A percentile compares a stretch with the other conserved stretches of the same genome.
These are phyloP conservation scores for Thymelicus acteon DNA, from an alignment of 2,888 invertebrate species.

Conservation along the genomic window DNA sequence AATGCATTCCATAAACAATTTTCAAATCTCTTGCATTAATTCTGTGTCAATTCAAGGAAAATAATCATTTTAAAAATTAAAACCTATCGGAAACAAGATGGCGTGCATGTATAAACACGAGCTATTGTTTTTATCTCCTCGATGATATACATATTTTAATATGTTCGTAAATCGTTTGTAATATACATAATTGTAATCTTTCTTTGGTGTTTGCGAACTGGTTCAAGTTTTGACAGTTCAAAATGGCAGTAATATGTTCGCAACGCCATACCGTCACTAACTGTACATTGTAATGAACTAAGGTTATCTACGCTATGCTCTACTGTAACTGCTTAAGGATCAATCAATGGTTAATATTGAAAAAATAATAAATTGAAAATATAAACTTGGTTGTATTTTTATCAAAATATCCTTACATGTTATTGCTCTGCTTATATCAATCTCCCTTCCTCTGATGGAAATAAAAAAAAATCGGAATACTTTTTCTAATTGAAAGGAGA, in stretches of 20 bases:
- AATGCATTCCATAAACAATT: background rate
- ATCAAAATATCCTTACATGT: background rate
- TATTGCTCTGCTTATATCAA: too few species aligned
- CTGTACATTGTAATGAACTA: conserved; percentile 51
- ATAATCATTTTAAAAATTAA: background rate
- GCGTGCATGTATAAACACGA: conserved; percentile 28
- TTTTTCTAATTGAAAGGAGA: too few species aligned
- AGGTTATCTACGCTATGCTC: conserved; percentile 67
- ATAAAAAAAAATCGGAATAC: too few species aligned
- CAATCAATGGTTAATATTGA: conserved; percentile 78
- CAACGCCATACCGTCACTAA: conserved; percentile 34
- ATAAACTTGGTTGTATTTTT: conserved; percentile 27
- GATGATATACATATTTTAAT: conserved; percentile 45
- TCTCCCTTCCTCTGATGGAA: too few species aligned
- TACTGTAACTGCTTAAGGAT: conserved; percentile 79
- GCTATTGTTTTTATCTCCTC: conserved; percentile 38
- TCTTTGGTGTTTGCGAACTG: conserved; percentile 41
- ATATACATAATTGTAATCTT: conserved; percentile 51
- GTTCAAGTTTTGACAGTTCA: conserved; percentile 43
- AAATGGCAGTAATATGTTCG: conserved; percentile 44
- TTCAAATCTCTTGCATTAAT: background rate
- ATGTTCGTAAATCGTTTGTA: conserved; percentile 65
- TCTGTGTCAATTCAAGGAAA: conserved; percentile 12
- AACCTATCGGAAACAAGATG: conserved; percentile 26
- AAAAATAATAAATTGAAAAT: conserved; percentile 72